Conservation (phyloP, 2,113 vertebrate species). For the Cacatua alba region DNA sequence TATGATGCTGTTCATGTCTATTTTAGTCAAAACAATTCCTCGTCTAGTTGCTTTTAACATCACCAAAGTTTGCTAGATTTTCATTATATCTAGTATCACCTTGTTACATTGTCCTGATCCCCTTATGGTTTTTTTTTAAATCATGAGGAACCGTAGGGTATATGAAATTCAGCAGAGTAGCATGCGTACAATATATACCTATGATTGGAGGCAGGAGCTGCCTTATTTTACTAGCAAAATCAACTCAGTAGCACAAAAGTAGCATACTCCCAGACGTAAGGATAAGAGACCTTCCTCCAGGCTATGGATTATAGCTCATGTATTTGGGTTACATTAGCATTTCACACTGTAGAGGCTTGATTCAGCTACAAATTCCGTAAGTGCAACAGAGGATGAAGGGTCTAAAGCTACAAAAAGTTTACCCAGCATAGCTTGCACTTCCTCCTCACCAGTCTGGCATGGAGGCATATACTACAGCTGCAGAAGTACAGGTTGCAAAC, state of each 20-base stretch:
- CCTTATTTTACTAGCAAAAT: constrained; percentile 63
- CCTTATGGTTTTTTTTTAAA: background rate
- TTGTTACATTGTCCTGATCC: constrained; percentile 38
- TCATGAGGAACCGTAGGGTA: background rate
- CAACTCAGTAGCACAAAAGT: constrained; percentile 48
- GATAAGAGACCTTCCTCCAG: constrained; percentile 71
- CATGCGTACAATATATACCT: background rate
- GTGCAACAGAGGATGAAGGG: constrained; percentile 7
- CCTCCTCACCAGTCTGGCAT: background rate
- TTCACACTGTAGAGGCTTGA: constrained; percentile 43
- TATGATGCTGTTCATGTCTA: constrained; percentile 14
- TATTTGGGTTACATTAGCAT: constrained; percentile 76
- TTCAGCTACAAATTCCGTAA: constrained; percentile 49
- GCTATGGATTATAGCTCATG: constrained; percentile 72
- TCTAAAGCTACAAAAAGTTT: constrained; percentile 16
- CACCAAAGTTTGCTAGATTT: constrained; percentile 13
- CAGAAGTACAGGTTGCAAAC: background rate
- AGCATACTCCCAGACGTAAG: constrained; percentile 34
- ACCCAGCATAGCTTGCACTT: background rate
- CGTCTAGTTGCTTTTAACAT: constrained; percentile 37
- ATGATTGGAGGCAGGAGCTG: constrained; percentile 32
- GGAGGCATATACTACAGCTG: background rate
- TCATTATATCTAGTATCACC: constrained; percentile 26
- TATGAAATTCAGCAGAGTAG: constrained; percentile 29
- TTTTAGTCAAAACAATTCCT: constrained; percentile 53